phyloP scores from a whole-genome alignment of 2,888 invertebrate species.

The Tanaodytes sp. region DNA sequence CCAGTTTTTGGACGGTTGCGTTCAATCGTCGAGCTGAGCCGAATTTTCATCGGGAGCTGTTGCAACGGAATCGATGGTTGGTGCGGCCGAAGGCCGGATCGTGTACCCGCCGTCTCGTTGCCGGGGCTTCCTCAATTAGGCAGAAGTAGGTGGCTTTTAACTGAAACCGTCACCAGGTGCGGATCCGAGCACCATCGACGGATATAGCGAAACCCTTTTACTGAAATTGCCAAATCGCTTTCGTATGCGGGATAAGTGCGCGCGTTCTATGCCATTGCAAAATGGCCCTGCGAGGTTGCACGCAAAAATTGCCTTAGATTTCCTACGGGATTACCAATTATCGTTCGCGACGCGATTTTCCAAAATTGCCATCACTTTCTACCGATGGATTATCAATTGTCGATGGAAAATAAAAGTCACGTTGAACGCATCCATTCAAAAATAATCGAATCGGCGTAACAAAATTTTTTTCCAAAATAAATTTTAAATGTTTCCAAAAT shows the following conservation, averaged over 20 bases:
- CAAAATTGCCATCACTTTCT: too few relatives aligned
- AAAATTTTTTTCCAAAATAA: too few relatives aligned
- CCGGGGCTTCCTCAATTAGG: slow-evolving; percentile 63
- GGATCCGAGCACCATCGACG: slow-evolving; percentile 54
- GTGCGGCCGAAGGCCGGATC: slow-evolving; percentile 41
- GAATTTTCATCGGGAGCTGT: too few relatives aligned
- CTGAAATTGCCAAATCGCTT: slow-evolving; percentile 68
- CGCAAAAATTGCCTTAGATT: slow-evolving; percentile 56
- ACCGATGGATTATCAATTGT: too few relatives aligned
- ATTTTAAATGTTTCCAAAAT: too few relatives aligned
- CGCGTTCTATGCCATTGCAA: slow-evolving; percentile 39
- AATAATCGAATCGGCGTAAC: too few relatives aligned
- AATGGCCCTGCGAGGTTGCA: slow-evolving; percentile 55
- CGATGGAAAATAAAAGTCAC: too few relatives aligned
- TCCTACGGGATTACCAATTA: slow-evolving; percentile 49
- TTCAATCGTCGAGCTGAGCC: too few relatives aligned
- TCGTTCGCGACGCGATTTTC: slow-evolving; percentile 11
- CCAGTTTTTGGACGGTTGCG: too few relatives aligned
- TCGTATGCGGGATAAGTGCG: slow-evolving; percentile 59
- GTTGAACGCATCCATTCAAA: too few relatives aligned
- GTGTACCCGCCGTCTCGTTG: slow-evolving; percentile 17
- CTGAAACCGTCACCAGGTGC: slow-evolving; percentile 68
- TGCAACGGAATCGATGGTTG: slow-evolving; percentile 38
- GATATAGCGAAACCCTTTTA: slow-evolving; percentile 70
- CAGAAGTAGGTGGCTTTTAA: slow-evolving; percentile 67